These are phyloP conservation scores for Chiloscyllium punctatum DNA, from an alignment of 2,797 vertebrate species.

Conservation along the genomic window DNA sequence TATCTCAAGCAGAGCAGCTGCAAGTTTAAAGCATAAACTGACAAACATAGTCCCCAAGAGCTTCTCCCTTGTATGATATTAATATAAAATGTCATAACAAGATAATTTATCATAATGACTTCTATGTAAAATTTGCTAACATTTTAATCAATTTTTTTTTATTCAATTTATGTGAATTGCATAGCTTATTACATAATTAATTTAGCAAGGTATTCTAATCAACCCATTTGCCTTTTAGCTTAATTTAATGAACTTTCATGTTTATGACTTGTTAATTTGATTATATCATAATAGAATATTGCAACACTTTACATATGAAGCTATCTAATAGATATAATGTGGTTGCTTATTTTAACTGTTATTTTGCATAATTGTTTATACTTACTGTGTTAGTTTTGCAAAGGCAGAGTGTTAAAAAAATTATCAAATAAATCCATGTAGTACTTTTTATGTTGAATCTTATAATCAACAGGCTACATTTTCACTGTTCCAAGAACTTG, in stretches of 20 bases:
- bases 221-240: conserved; percentile 22
- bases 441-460: neutral
- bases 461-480: neutral
- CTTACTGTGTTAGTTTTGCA: neutral
- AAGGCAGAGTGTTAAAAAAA: neutral
- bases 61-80: neutral
- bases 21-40: neutral
- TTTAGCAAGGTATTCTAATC: conserved; percentile 20
- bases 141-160: conserved; percentile 27
- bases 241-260: conserved; percentile 21
- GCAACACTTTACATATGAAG: neutral
- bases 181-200: conserved; percentile 32
- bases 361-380: neutral
- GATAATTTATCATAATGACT: conserved; percentile 2
- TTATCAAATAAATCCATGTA: neutral
- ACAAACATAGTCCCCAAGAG: neutral
- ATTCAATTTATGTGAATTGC: conserved; percentile 23
- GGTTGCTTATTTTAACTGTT: neutral
- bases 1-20: neutral
- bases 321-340: neutral
- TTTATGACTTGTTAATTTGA: conserved; percentile 27
- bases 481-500: neutral
- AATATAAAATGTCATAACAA: conserved; percentile 34
- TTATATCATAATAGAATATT: neutral
- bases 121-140: neutral